Percentiles rank a stretch among this genome's conserved stretches.
Evolutionary conservation across 1,140 invertebrate species (phyloP).

Genomic region (Monochamus saltuarius): DNA sequence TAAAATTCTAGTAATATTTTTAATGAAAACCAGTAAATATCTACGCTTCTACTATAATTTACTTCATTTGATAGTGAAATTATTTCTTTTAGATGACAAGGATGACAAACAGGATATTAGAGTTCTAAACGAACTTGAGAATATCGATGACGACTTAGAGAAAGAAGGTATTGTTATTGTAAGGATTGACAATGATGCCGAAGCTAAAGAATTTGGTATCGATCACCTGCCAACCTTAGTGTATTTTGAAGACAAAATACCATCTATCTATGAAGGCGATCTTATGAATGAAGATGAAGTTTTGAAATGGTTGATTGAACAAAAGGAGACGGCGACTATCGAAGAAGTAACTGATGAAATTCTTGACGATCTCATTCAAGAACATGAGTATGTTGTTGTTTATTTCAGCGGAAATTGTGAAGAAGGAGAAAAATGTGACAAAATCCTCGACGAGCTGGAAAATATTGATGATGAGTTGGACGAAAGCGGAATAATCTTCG

Average conservation of each 20-base stretch:
- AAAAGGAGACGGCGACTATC: conserved; percentile 88
- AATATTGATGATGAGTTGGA: conserved; percentile 93
- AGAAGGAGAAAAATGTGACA: conserved; percentile 81
- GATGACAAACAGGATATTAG: conserved; percentile 86
- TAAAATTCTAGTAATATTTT: background rate
- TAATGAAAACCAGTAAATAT: too few species aligned
- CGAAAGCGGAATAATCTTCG: conserved; percentile 90
- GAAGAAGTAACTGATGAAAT: conserved; percentile 95
- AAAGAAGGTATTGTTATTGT: conserved; percentile 89
- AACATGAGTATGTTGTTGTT: conserved; percentile 91
- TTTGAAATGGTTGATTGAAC: conserved; percentile 84
- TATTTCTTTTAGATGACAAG: conserved; percentile 75
- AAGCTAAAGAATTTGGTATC: conserved; percentile 88
- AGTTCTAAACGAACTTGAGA: conserved; percentile 85
- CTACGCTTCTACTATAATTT: too few species aligned
- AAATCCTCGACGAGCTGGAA: conserved; percentile 82
- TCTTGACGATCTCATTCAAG: conserved; percentile 79
- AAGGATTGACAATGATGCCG: conserved; percentile 82
- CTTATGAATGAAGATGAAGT: conserved; percentile 91
- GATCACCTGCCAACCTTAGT: conserved; percentile 85
- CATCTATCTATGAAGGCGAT: conserved; percentile 88
- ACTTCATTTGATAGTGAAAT: background rate
- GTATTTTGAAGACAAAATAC: conserved; percentile 91
- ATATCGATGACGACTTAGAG: conserved; percentile 90
- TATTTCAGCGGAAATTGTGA: conserved; percentile 91